Conservation (phyloP, 2,797 vertebrate genomes). For the Lemur catta region DNA sequence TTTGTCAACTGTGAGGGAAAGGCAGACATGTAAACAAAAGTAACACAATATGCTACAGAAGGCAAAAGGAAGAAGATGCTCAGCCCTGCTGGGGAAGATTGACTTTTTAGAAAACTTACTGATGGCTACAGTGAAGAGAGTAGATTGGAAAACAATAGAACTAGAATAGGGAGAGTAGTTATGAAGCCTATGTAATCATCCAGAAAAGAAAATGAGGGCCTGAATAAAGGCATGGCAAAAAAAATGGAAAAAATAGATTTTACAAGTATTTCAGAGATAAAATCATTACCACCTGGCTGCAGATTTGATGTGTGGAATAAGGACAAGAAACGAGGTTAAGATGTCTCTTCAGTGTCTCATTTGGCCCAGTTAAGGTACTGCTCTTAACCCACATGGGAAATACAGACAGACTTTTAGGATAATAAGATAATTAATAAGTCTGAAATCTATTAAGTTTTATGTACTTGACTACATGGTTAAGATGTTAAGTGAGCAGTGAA, state of each 20-base stretch:
- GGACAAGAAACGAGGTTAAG: conserved; percentile 56
- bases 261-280: conserved; percentile 21
- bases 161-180: background rate
- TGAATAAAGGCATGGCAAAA: background rate
- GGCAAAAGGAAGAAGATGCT: background rate
- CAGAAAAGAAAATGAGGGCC: background rate
- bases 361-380: conserved; percentile 48
- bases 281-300: background rate
- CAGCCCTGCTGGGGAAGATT: background rate
- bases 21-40: background rate
- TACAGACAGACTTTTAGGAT: conserved; percentile 6
- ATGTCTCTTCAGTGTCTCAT: conserved; percentile 33
- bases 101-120: background rate
- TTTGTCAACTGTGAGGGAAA: background rate
- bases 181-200: background rate
- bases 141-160: background rate
- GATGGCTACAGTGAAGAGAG: background rate
- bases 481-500: background rate
- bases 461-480: background rate
- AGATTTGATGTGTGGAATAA: conserved; percentile 35
- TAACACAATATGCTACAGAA: background rate
- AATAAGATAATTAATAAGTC: conserved; percentile 41
- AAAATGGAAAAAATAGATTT: background rate
- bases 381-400: conserved; percentile 7
- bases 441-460: background rate